phyloP scores from a whole-genome alignment of 1,140 invertebrate species.

The Dufourea novaeangliae region DNA sequence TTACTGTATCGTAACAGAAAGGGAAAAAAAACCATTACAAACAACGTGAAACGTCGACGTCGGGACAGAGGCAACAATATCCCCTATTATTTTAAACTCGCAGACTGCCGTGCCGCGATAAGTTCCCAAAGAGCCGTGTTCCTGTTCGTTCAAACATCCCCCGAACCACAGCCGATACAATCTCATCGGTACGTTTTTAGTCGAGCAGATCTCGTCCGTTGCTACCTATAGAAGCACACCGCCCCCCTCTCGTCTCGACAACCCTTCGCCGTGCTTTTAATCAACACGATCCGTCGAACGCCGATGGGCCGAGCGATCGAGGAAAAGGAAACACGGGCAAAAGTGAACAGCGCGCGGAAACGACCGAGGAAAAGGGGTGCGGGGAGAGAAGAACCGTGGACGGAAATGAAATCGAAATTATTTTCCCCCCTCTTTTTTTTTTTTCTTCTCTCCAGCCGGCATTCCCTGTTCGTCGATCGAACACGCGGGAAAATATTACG shows the following conservation, averaged over 20 bases:
- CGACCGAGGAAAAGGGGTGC: background rate
- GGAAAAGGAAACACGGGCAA: conserved; percentile 6
- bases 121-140: no score
- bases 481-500: background rate
- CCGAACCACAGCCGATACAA: no score
- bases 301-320: background rate
- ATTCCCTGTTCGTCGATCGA: background rate
- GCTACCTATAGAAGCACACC: background rate
- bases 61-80: no score
- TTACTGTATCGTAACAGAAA: no score
- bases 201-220: background rate
- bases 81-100: no score
- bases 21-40: no score
- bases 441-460: background rate
- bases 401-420: conserved; percentile 43
- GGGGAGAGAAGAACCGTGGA: background rate
- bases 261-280: conserved; percentile 7
- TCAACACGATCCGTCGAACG: conserved; percentile 21
- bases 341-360: conserved; percentile 6
- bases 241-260: conserved; percentile 9
- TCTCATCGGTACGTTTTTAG: background rate
- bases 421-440: conserved; percentile 14
- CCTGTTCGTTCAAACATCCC: no score
- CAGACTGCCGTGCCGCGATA: no score
- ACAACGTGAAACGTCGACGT: no score